Evolutionary conservation across 2,113 vertebrate species (phyloP).

Genomic region (Heptranchias perlo): DNA sequence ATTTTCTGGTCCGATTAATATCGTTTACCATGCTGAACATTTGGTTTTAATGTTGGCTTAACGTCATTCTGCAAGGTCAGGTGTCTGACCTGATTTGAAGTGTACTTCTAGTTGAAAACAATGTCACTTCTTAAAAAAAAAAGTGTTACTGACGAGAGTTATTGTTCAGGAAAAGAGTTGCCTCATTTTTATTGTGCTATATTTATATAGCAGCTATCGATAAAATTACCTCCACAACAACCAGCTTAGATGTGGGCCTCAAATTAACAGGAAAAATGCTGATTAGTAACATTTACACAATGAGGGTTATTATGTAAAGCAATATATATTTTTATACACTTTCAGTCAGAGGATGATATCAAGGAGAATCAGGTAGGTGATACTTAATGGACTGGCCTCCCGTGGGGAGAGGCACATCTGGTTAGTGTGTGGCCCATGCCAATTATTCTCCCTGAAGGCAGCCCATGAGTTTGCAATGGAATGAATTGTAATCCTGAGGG

Average conservation of each 20-base stretch:
- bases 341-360: neutral
- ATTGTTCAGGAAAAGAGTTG: neutral
- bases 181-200: neutral
- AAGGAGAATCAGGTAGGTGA: neutral
- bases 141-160: neutral
- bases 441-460: constrained; percentile 12
- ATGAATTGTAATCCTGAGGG: neutral
- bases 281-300: neutral
- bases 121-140: neutral
- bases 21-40: neutral
- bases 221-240: neutral
- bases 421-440: neutral
- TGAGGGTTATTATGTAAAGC: neutral
- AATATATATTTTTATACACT: neutral
- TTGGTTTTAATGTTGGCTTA: neutral
- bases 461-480: neutral
- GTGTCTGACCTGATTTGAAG: neutral
- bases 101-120: neutral
- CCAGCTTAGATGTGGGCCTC: neutral
- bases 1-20: neutral
- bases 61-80: neutral
- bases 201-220: neutral
- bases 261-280: neutral
- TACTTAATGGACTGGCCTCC: neutral
- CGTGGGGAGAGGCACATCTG: neutral